Base-by-base conservation (phyloP, 2,888 invertebrate species). In the Chesias legatella region DNA sequence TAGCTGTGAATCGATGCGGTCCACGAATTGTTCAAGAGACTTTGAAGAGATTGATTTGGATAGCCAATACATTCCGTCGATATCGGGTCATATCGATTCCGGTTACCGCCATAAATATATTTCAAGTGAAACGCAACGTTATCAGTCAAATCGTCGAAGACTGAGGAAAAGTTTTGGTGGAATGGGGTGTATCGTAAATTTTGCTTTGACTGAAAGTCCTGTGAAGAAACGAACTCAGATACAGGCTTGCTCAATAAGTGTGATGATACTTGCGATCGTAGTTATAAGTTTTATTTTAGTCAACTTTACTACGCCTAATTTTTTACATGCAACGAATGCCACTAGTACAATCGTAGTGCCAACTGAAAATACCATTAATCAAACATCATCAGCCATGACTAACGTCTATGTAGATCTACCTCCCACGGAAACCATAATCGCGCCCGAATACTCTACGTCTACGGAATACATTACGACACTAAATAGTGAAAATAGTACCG, bases 211-310 rank as follows among this genome's bases (percentile, higher is more conserved):
- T 56, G 84, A 88, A 57, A 82, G 76, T 57, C 74, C 81, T 41
- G 70, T 84, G 26, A 86, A 84, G 52, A 88, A 84, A 60, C 70
- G 83, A 60, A 88, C 80, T 53, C 86, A 85, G 71, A 84, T 89
- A 65, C 84, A 85, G 69, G 86, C 86, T 45, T 88, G 85, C 79
- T 88, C 88, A 81, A 84, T 88, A 74, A 86, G 84, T 75, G 75
- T 88, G 63, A 86, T 88, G 83, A 81, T 89, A 60, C 62, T 89
- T 67, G 85, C 88, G 48, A 85, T 89, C 45, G 73, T 88, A 68
- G 72, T 83, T 17, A 85, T 88, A 71, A 84, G 85, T 74, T 81
- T 89, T 68, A 65, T 88, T 68, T 75, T 89, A 67, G 85, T 88
- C 38, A 88, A 88, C 69, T 83, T 85, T 75, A 84, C 85, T 60